Evolutionary conservation across 2,888 invertebrate species (phyloP), one percentile per base, ranked within the genome.

Genomic region (Chloroclystis v-ata): DNA sequence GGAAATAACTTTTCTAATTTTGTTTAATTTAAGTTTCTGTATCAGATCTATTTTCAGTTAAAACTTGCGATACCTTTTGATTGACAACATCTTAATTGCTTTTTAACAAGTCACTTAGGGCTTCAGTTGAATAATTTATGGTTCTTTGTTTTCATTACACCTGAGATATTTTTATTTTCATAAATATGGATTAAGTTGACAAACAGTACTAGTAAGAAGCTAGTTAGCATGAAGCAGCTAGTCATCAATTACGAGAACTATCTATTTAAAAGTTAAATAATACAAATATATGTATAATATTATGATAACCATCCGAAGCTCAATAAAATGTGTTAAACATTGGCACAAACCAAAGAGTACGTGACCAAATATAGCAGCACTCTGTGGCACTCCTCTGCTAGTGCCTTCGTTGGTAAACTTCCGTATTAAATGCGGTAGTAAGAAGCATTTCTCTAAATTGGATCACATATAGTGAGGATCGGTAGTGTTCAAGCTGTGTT

Each of bases 361-460:
- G 62, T 56, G 67, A 59, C 69, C 70, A 52, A 72, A 59, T 54
- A 60, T 57, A 54, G 60, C 58, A 60, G 74, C 75, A 60, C 75
- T 75, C 66, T 73, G 71, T 43, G 70, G 65, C 61, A 71, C 66
- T 54, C 67, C 13, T 4, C 63, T 63, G 70, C 67, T 67, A 57
- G 56, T 51, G 58, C 49, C 60, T 38, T 20, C 60, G 61, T 67
- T 65, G 63, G 55, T 65, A 63, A 61, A 69, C 66, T 73, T 75
- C 75, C 72, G 72, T 66, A 69, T 66, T 63, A 63, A 71, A 59
- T 69, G 74, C 67, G 72, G 74, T 72, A 65, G 68, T 69, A 71
- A 73, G 72, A 74, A 75, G 70, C 72, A 75, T 77, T 75, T 66
- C 65, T 65, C 63, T 56, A 68, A 69, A 78, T 80, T 78, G 70